Base-by-base conservation (phyloP, 2,113 vertebrate species). In the Pomatostomus ruficeps region DNA sequence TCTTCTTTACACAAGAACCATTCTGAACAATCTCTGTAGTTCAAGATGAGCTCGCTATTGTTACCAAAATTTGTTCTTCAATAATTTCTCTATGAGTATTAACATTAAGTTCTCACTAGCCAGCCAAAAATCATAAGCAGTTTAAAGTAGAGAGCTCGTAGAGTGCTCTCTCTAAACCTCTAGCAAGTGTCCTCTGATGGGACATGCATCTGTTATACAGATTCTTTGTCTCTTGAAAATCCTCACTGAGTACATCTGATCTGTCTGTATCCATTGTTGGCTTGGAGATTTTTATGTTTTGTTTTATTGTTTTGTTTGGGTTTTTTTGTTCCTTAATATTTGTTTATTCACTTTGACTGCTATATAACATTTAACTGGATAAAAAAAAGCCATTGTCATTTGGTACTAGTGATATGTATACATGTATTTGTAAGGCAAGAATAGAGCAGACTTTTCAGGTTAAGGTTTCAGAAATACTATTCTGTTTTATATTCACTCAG, bases 291-390 rank as follows among this genome's bases (percentile, higher is more conserved):
- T 66, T 74, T 48, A 12, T 48, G 8, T 25, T 42, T 43, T 29
- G 16, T 25, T 25, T 3, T 48, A 12, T 24, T 29, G 1, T 5
- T 59, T 49, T 5, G 1, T 12, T 28, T 14, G 25, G 4, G 35
- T 25, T n/a, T 13, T 16, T 17, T 45, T 68, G 14, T 54, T 71
- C 35, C 45, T 33, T 14, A 73, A 40, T 66, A 62, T n/a, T 9
- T 45, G 5, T 70, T 81, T 71, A 54, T 83, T 66, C 21, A 49
- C 15, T 85, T 40, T 79, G 24, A 63, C 6, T 49, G 35, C 7
- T 35, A 18, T 42, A 13, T 26, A 63, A 70, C 17, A 88, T 22
- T 79, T 72, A 74, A 58, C 45, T 78, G 12, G 10, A 62, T 42
- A 59, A 71, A 79, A 13, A 6, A 74, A 71, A 93, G n/a, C n/a